Evolutionary conservation across 2,797 vertebrate genomes (phyloP).

Genomic region (Enteromius anoplus): DNA sequence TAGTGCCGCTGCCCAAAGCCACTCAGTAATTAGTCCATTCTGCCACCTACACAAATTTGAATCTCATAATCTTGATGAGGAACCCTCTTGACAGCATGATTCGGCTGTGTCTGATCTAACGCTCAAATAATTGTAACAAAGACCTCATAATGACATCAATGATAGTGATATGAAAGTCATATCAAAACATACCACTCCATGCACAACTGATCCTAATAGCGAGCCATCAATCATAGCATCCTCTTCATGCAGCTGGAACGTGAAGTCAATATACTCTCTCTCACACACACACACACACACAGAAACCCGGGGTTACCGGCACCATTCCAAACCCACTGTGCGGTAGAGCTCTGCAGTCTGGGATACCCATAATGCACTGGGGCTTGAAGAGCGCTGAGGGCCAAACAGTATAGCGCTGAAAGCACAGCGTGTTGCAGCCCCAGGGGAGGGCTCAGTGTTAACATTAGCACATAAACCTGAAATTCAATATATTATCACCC

Average conservation of each 20-base stretch:
- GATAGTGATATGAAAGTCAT: conserved; percentile 51
- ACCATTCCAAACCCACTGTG: conserved; percentile 42
- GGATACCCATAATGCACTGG: conserved; percentile 59
- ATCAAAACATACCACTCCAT: conserved; percentile 42
- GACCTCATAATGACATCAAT: conserved; percentile 47
- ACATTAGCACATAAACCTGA: conserved; percentile 72
- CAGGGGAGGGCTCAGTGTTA: conserved; percentile 66
- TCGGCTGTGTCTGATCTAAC: conserved; percentile 18
- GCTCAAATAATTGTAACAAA: conserved; percentile 43
- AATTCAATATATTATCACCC: conserved; percentile 72
- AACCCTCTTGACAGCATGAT: conserved; percentile 32
- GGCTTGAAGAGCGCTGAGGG: conserved; percentile 41
- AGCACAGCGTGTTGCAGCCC: conserved; percentile 57
- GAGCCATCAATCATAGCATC: conserved; percentile 41
- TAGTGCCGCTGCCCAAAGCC: conserved; percentile 28
- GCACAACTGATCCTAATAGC: conserved; percentile 40
- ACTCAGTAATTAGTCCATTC: conserved; percentile 39
- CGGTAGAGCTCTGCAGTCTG: conserved; percentile 36
- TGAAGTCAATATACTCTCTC: conserved; percentile 16
- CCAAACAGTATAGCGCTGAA: conserved; percentile 43
- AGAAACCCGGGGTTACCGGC: conserved; percentile 26
- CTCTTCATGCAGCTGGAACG: conserved; percentile 26
- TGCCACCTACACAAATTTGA: conserved; percentile 29
- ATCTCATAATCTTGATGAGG: conserved; percentile 39
- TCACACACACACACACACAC: conserved; percentile 15